Conservation (phyloP, 1,140 invertebrate species). For the Pachypeltis micranthus region DNA sequence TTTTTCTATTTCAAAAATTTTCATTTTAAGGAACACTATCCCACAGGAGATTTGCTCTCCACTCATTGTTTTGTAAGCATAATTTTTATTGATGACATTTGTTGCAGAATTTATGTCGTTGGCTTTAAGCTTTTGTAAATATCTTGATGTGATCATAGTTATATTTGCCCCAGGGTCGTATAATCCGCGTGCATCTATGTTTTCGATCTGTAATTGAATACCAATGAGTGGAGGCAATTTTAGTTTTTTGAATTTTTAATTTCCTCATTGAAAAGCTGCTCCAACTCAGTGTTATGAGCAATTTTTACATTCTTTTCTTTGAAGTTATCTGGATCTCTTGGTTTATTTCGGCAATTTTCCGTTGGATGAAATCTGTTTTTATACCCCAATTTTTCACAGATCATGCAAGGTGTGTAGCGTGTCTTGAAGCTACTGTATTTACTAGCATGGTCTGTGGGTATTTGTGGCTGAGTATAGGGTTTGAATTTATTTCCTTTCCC, state of each 20-base stretch:
- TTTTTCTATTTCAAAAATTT: constrained; percentile 24
- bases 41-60: constrained; percentile 1
- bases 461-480: no score
- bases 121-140: constrained; percentile 4
- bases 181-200: constrained; percentile 3
- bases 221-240: neutral
- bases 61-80: neutral
- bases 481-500: no score
- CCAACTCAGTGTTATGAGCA: neutral
- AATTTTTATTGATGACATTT: constrained; percentile 6
- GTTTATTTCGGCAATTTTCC: neutral
- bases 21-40: constrained; percentile 21
- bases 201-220: constrained; percentile 1
- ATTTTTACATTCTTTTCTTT: neutral
- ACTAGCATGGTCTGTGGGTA: no score
- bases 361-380: neutral
- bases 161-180: constrained; percentile 8
- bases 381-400: neutral
- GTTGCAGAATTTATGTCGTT: neutral
- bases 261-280: neutral
- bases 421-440: neutral
- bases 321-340: neutral
- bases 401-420: neutral
- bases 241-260: neutral
- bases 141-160: neutral